Conservation (phyloP, 37 sponge, comb jelly and placozoan genomes). For the Agelas oroides region DNA sequence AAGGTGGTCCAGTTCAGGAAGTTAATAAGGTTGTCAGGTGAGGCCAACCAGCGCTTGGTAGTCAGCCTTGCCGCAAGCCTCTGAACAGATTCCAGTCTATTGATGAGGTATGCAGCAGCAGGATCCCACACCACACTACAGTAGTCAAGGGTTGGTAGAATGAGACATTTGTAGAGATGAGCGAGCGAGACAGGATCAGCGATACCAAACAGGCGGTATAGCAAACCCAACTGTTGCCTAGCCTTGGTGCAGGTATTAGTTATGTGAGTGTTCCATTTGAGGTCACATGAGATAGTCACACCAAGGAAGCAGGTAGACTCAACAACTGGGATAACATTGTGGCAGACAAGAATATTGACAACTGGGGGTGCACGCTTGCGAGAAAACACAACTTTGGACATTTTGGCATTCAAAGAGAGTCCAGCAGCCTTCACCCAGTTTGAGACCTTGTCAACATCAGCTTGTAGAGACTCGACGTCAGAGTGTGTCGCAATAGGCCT, state of each 20-base stretch:
- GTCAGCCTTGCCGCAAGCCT: not conserved
- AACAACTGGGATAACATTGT: not conserved
- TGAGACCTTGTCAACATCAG: not conserved
- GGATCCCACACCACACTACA: constrained; percentile 26
- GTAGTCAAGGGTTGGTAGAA: constrained; percentile 11
- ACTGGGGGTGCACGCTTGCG: not conserved
- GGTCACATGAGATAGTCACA: constrained; percentile 2
- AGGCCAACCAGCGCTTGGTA: no score
- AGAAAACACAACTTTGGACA: not conserved
- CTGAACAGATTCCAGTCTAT: not conserved
- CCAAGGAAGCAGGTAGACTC: not conserved
- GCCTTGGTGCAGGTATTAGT: constrained; percentile 15
- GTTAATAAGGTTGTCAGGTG: no score
- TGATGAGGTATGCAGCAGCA: not conserved
- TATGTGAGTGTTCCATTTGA: constrained; percentile 18
- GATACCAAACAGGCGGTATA: not conserved
- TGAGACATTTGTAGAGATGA: not conserved
- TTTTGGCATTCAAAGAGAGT: not conserved
- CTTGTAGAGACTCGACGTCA: constrained; percentile 5
- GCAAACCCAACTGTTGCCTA: constrained; percentile 9
- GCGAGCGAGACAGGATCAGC: not conserved
- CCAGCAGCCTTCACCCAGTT: not conserved
- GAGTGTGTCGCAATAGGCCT: not conserved
- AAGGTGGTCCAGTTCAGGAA: no score
- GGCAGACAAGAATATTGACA: not conserved